phyloP scores from a whole-genome alignment of 2,888 invertebrate species.

The Cremastinae sp. region DNA sequence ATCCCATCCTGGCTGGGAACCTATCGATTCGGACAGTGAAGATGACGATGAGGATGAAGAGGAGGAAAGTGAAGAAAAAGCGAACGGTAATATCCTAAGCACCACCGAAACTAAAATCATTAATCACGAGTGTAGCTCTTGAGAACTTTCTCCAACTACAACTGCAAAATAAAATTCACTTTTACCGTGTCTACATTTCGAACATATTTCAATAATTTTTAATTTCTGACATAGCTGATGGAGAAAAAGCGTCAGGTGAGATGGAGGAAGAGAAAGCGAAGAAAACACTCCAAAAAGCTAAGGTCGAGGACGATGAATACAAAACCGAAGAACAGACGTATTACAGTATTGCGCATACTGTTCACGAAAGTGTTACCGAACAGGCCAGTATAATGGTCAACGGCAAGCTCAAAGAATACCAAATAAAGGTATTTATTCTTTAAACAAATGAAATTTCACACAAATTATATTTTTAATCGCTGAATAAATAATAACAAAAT shows the following conservation, averaged over 20 bases:
- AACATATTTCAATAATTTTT: not conserved
- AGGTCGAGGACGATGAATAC: slow-evolving; percentile 98
- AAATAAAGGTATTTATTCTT: slow-evolving; percentile 86
- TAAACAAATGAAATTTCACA: too few species aligned
- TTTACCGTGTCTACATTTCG: not conserved
- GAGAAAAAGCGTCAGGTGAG: slow-evolving; percentile 66
- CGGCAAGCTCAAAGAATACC: slow-evolving; percentile 97
- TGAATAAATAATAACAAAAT: too few species aligned
- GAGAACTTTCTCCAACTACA: too few species aligned
- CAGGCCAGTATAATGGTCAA: slow-evolving; percentile 97
- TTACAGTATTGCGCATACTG: slow-evolving; percentile 98
- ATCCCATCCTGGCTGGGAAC: slow-evolving; percentile 96
- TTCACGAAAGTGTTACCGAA: slow-evolving; percentile 95
- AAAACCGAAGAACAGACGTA: slow-evolving; percentile 97
- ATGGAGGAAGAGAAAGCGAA: slow-evolving; percentile 86
- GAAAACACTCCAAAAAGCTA: slow-evolving; percentile 90
- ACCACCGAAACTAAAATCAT: too few species aligned
- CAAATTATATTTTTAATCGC: slow-evolving; percentile 27
- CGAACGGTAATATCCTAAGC: slow-evolving; percentile 59
- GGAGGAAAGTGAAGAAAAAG: slow-evolving; percentile 80
- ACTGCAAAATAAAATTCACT: not conserved
- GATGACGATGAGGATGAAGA: slow-evolving; percentile 85
- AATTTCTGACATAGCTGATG: slow-evolving; percentile 53
- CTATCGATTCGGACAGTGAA: slow-evolving; percentile 88
- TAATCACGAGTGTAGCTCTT: too few species aligned